These are phyloP conservation scores for Crypturellus undulatus DNA, from an alignment of 2,113 vertebrate genomes.

Conservation along the genomic window DNA sequence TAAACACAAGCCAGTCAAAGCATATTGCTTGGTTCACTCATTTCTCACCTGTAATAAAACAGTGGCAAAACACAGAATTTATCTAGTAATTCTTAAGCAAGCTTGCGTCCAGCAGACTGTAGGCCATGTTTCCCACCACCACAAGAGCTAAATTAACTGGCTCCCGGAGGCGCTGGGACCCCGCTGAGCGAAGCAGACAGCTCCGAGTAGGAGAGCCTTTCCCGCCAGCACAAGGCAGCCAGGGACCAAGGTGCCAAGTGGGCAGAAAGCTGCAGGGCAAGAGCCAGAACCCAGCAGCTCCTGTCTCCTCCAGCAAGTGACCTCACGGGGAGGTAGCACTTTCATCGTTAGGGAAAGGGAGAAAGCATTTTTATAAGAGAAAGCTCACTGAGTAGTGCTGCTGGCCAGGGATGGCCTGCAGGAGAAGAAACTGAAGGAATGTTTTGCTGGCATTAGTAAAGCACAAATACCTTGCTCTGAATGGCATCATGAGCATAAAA, in stretches of 20 bases:
- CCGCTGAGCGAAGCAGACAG: background rate
- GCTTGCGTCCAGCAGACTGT: background rate
- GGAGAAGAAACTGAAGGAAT: background rate
- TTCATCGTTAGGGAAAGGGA: background rate
- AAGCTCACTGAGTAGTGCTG: background rate
- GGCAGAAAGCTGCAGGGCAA: background rate
- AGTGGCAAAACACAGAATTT: background rate
- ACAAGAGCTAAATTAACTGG: background rate
- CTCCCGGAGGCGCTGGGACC: background rate
- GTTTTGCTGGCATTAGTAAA: background rate
- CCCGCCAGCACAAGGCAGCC: background rate
- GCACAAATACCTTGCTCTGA: background rate
- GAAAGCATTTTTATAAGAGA: background rate
- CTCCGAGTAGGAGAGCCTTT: background rate
- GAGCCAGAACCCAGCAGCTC: background rate
- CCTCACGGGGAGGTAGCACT: fast-evolving
- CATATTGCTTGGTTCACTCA: background rate
- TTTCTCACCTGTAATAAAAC: background rate
- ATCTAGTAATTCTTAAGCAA: background rate
- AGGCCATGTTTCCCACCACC: background rate
- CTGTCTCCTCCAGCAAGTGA: background rate
- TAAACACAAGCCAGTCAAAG: background rate
- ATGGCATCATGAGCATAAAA: background rate
- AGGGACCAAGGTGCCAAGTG: background rate
- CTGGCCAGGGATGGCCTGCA: background rate